A percentile compares a stretch with the other conserved stretches of the same genome.
Conservation (phyloP, 2,113 vertebrate genomes). For the Hippopotamus amphibius region DNA sequence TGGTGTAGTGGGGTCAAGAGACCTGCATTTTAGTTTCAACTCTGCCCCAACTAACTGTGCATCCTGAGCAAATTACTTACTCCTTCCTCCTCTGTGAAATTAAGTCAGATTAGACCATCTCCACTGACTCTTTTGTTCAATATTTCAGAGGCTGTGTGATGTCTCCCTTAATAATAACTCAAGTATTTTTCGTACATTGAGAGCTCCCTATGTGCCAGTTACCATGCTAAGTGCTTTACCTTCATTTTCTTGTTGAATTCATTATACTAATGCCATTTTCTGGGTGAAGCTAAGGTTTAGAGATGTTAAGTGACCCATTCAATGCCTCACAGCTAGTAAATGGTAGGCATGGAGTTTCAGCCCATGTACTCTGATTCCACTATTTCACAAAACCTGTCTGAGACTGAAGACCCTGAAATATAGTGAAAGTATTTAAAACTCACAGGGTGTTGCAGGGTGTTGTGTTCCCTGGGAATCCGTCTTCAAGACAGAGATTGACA, state of each 20-base stretch:
- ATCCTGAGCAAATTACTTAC: constrained; percentile 33
- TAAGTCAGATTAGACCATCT: neutral
- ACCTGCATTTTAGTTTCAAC: constrained; percentile 13
- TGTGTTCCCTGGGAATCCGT: neutral
- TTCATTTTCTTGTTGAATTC: neutral
- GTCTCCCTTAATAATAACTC: neutral
- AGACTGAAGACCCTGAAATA: neutral
- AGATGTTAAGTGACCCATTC: neutral
- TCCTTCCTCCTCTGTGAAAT: neutral
- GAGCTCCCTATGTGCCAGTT: neutral
- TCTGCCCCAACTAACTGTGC: neutral
- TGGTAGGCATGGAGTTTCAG: neutral
- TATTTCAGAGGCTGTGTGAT: neutral
- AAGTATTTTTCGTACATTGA: neutral
- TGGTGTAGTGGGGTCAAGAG: neutral
- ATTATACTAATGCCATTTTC: neutral
- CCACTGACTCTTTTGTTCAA: neutral
- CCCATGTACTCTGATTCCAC: neutral
- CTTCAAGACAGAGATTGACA: neutral
- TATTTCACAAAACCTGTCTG: neutral
- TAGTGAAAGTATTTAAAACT: constrained; percentile 8
- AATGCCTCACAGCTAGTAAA: neutral
- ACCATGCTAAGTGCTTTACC: neutral
- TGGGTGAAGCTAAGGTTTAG: neutral
- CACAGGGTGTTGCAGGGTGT: neutral